phyloP scores from a whole-genome alignment of 2,888 invertebrate species.

The Epinotia ramella region DNA sequence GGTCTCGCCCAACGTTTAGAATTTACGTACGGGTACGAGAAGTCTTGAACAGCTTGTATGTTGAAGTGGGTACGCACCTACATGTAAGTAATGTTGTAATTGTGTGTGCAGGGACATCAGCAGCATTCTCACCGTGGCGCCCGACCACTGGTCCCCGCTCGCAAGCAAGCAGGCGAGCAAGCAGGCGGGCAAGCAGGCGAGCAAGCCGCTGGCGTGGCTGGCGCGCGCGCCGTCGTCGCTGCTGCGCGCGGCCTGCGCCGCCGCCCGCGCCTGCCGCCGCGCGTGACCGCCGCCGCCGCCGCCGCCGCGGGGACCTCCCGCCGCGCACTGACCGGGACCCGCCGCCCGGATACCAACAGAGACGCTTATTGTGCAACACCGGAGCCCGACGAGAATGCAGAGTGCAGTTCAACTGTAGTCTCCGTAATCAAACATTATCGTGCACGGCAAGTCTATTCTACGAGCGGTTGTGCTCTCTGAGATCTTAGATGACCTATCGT shows the following conservation, averaged over 20 bases:
- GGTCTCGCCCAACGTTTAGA: no score
- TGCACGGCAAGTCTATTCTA: not conserved
- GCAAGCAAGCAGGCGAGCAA: slow-evolving; percentile 71
- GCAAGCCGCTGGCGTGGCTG: slow-evolving; percentile 87
- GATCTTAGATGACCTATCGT: not conserved
- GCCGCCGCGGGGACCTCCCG: not conserved
- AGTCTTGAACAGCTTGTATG: no score
- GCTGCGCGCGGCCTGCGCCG: slow-evolving; percentile 29
- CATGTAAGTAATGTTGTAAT: no score
- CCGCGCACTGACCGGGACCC: no score
- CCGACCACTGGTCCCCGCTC: slow-evolving; percentile 43
- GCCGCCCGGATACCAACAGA: no score
- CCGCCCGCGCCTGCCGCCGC: slow-evolving; percentile 42
- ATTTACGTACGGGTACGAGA: no score
- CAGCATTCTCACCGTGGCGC: slow-evolving; percentile 38
- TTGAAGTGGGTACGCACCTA: no score
- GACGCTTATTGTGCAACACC: not conserved
- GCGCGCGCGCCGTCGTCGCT: slow-evolving; percentile 67
- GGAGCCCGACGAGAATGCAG: not conserved
- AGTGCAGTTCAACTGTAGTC: not conserved
- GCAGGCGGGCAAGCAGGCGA: slow-evolving; percentile 77
- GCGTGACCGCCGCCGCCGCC: slow-evolving; percentile 48
- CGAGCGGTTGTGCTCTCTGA: not conserved
- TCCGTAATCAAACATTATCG: not conserved
- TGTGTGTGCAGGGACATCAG: slow-evolving; percentile 34